A percentile compares a stretch with the other conserved stretches of the same genome.
Conservation (phyloP, 2,113 vertebrate genomes). For the Bucco capensis region DNA sequence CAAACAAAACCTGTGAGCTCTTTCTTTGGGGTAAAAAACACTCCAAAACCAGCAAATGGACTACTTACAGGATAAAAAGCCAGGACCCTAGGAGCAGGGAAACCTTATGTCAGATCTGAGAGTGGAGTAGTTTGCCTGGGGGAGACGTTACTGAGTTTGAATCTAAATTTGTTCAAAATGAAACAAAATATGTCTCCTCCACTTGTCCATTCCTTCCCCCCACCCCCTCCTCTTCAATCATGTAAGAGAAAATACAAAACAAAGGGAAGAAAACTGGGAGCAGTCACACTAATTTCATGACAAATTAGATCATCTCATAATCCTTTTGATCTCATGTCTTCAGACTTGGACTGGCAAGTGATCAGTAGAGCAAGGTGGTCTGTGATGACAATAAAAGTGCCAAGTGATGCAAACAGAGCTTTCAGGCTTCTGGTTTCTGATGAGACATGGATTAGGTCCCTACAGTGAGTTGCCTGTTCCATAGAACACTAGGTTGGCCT, state of each 20-base stretch:
- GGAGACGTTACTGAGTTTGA: neutral
- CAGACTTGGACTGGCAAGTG: neutral
- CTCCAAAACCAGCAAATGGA: neutral
- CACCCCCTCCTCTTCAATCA: neutral
- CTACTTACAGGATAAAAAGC: neutral
- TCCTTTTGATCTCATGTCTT: neutral
- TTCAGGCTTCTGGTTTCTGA: neutral
- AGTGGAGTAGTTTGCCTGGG: neutral
- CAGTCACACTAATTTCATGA: accelerated
- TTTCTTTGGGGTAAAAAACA: neutral
- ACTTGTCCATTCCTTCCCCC: too few relatives aligned
- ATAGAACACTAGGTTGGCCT: neutral
- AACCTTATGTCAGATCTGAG: neutral
- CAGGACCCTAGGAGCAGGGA: neutral
- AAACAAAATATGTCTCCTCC: neutral
- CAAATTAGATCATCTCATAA: neutral
- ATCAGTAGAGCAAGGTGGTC: neutral
- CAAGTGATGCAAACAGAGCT: neutral
- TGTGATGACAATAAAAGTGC: neutral
- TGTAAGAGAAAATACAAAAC: neutral
- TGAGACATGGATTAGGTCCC: neutral
- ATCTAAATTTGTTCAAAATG: neutral
- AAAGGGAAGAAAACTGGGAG: neutral
- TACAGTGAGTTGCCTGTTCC: neutral
- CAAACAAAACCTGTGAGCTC: neutral